These are phyloP conservation scores for Numida meleagris DNA, from an alignment of 2,113 vertebrate species.

Conservation along the genomic window DNA sequence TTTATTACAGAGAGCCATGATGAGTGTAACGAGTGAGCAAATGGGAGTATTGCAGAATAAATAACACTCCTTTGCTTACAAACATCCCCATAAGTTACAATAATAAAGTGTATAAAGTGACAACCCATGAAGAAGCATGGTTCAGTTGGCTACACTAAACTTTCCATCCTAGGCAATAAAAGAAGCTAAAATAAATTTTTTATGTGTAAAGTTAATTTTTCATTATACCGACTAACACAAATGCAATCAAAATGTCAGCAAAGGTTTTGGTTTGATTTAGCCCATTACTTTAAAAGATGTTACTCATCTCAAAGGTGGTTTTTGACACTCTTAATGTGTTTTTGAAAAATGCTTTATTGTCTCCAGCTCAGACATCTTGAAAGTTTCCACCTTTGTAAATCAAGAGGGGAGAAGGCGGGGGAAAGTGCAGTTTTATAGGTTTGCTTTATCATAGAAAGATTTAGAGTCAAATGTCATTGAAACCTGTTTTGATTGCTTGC, in stretches of 20 bases:
- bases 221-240: constrained; percentile 57
- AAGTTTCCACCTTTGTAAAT: constrained; percentile 53
- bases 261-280: constrained; percentile 69
- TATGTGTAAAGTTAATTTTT: constrained; percentile 74
- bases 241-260: constrained; percentile 66
- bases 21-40: constrained; percentile 51
- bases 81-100: constrained; percentile 67
- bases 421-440: constrained; percentile 6
- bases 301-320: constrained; percentile 55
- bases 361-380: constrained; percentile 18
- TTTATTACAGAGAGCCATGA: constrained; percentile 61
- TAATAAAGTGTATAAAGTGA: constrained; percentile 63
- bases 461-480: not conserved
- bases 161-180: constrained; percentile 57
- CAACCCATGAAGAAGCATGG: constrained; percentile 51
- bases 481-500: not conserved
- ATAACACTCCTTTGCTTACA: constrained; percentile 66
- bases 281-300: constrained; percentile 52
- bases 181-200: constrained; percentile 66
- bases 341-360: constrained; percentile 53
- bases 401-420: not conserved
- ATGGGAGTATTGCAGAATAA: constrained; percentile 46
- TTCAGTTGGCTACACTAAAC: constrained; percentile 58
- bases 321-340: constrained; percentile 61
- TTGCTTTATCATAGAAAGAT: constrained; percentile 5